Conservation (phyloP, 2,113 vertebrate genomes). For the Mesitornis unicolor region DNA sequence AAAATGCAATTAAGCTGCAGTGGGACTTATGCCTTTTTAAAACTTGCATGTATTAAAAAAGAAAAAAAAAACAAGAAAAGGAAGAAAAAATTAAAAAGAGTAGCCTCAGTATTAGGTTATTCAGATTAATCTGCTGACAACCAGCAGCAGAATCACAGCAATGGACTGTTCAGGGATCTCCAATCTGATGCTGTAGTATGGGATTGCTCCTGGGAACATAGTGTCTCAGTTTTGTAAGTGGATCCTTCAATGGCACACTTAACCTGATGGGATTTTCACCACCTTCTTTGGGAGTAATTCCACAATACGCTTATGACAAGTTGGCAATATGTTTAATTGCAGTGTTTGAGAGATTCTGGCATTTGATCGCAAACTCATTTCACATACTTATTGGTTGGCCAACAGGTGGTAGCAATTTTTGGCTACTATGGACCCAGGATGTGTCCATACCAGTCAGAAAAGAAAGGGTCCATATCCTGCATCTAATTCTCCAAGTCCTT, state of each 20-base stretch:
- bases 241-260: not conserved
- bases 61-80: accelerated
- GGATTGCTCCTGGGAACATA: not conserved
- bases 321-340: not conserved
- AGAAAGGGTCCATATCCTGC: not conserved
- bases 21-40: not conserved
- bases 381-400: not conserved
- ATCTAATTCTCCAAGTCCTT: not conserved
- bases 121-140: not conserved
- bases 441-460: not conserved
- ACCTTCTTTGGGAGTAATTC: not conserved
- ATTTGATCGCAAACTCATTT: not conserved
- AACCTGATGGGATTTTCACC: not conserved
- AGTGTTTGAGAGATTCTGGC: accelerated
- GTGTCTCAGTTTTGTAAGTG: not conserved
- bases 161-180: not conserved
- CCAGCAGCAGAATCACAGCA: not conserved
- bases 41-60: accelerated
- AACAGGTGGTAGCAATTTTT: not conserved
- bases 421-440: not conserved
- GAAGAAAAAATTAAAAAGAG: not conserved
- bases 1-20: not conserved
- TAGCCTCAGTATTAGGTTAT: not conserved
- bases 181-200: not conserved
- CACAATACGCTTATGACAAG: not conserved